Conservation (phyloP, 2,888 invertebrate species). For the Drosophila rubida region DNA sequence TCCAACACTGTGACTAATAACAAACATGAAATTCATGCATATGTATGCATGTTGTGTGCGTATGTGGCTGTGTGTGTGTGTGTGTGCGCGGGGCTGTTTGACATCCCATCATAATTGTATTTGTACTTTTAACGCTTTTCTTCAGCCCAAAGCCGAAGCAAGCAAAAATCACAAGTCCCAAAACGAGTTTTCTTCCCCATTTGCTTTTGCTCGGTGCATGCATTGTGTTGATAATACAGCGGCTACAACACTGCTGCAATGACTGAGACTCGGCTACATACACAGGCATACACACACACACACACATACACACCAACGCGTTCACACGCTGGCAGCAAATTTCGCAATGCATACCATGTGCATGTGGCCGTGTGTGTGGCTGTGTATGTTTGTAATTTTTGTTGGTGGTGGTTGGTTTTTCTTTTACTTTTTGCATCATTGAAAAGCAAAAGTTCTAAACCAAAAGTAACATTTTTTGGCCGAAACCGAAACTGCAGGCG, state of each 20-base stretch:
- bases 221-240: constrained; percentile 54
- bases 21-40: constrained; percentile 15
- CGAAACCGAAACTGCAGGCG: constrained; percentile 54
- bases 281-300: background rate
- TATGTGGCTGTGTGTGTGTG: constrained; percentile 12
- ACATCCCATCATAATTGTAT: constrained; percentile 44
- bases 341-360: constrained; percentile 55
- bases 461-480: constrained; percentile 54
- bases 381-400: constrained; percentile 17
- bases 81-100: constrained; percentile 28
- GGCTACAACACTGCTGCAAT: constrained; percentile 31
- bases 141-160: constrained; percentile 15
- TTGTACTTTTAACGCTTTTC: constrained; percentile 43
- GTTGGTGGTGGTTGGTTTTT: constrained; percentile 64
- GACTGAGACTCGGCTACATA: constrained; percentile 11
- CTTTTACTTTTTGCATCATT: constrained; percentile 45
- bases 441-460: constrained; percentile 70
- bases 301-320: background rate
- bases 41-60: background rate
- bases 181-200: constrained; percentile 64
- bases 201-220: constrained; percentile 35
- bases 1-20: constrained; percentile 43
- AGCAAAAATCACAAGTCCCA: constrained; percentile 55
- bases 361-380: constrained; percentile 12
- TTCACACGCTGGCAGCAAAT: constrained; percentile 13